Evolutionary conservation across 2,797 vertebrate species (phyloP), one percentile per base, ranked within the genome.

Genomic region (Hapalemur alaotrensis): DNA sequence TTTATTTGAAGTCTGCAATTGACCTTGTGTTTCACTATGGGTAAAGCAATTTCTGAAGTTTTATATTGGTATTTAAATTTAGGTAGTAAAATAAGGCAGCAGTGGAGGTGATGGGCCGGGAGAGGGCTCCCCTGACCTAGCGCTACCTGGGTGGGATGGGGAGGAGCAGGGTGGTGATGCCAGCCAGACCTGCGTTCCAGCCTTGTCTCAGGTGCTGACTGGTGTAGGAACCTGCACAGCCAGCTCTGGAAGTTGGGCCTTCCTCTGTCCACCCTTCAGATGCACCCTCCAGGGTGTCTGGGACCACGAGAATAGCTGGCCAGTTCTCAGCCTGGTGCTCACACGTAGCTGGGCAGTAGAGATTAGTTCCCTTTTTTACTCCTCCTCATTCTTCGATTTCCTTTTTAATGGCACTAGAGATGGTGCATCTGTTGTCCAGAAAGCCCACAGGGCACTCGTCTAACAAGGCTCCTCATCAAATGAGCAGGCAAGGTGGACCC

Each of bases 1-100:
- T 87, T 50, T 9, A 41, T 87, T 94, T 28, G 46, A 89, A 35
- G 89, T 82, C n/a, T 81, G 67, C 32, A 54, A 10, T 18, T 57
- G 50, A 17, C n/a, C 38, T 79, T 59, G 23, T 20, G 1, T 73
- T 65, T 85, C 20, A 17, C 67, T 96, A 52, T 13, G 20, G 20
- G 30, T 52, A 54, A 48, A 52, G 48, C 32, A 28, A 38, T 63
- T 88, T 38, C 0, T 95, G 30, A 84, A 63, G 52, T 76, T 93
- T 80, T 46, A 61, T 41, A 8, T 4, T 28, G 43, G 38, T 41
- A 57, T 52, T 93, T 81, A 78, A 25, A 61, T 79, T 54, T 9
- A 72, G 32, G 11, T 83, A 20, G 41, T 78, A 38, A 52, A 50
- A 43, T 25, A 73, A 20, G 7, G 7, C 35, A 73, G 63, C 10